Base-by-base conservation (phyloP, 2,113 vertebrate genomes). In the Rousettus leschenaultii region DNA sequence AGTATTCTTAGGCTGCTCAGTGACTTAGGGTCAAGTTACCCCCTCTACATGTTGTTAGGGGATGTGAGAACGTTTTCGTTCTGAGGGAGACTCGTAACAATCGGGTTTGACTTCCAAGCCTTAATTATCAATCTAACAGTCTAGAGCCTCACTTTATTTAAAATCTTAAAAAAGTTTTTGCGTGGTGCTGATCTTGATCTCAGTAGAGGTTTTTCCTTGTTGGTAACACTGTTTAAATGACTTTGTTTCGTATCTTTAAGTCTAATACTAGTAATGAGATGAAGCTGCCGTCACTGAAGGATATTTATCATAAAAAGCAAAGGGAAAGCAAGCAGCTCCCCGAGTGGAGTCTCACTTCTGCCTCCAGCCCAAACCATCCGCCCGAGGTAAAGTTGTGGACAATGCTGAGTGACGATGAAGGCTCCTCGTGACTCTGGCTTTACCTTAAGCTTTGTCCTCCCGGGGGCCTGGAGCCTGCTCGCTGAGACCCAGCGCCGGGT, bases 301-400 rank as follows among this genome's bases (percentile, higher is more conserved):
- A 99, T 95, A 99, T 99, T 98, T 99, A 99, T 97, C 98, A 99
- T 94, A 99, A 97, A 98, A 99, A 99, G 95, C 99, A 99, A 94
- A 99, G 89, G 86, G 98, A 98, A 43, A 99, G 97, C 30, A 95
- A 98, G 89, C 99, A 98, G 86, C 97, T 96, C 59, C 96, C 98
- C 30, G 99, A 98, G 89, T 98, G 98, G 98, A 98, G 35, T 98
- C 98, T 95, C 97, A 96, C 97, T 63, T 95, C 97, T 78, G 88
- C 97, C 28, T 98, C 97, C n/a, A 98, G 97, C 21, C 98, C 99
- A 48, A 98, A 98, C 83, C 98, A 99, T 75, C 99, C 98, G 0
- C 98, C 99, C 88, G 99, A 99, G 99, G 99, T 99, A 98, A 93
- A 19, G 55, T 84, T 35, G 51, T 70, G 1, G 79, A 13, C n/a